Conservation (phyloP, 2,888 invertebrate genomes). For the Harpalus rufipes region DNA sequence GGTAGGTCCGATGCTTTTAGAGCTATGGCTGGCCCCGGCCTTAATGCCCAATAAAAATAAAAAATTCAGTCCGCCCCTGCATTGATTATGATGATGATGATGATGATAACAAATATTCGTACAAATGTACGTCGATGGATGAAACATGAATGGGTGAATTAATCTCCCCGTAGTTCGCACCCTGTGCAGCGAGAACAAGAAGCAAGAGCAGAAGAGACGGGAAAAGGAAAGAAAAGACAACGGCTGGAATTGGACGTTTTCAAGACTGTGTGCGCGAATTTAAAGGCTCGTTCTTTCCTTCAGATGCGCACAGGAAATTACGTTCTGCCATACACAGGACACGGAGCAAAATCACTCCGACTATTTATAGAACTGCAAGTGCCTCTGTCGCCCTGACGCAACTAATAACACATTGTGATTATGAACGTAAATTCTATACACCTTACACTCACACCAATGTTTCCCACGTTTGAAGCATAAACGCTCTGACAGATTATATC, state of each 20-base stretch:
- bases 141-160: neutral
- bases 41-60: too few species aligned
- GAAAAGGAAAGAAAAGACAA: slow-evolving; percentile 57
- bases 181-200: slow-evolving; percentile 15
- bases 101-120: too few species aligned
- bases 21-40: too few species aligned
- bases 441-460: too few species aligned
- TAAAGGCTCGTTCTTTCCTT: slow-evolving; percentile 57
- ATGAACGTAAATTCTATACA: neutral
- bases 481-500: too few species aligned
- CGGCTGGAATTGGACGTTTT: slow-evolving; percentile 59
- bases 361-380: slow-evolving; percentile 53
- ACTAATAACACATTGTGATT: slow-evolving; percentile 27
- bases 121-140: neutral
- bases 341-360: slow-evolving; percentile 44
- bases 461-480: too few species aligned
- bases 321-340: slow-evolving; percentile 56
- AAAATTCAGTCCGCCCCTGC: too few species aligned
- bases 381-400: neutral
- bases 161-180: neutral
- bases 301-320: slow-evolving; percentile 59
- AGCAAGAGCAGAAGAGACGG: neutral
- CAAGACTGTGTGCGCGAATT: slow-evolving; percentile 59
- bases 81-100: too few species aligned
- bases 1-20: too few species aligned